Conservation (phyloP, 2,113 vertebrate genomes). For the Porphyrio hochstetteri region DNA sequence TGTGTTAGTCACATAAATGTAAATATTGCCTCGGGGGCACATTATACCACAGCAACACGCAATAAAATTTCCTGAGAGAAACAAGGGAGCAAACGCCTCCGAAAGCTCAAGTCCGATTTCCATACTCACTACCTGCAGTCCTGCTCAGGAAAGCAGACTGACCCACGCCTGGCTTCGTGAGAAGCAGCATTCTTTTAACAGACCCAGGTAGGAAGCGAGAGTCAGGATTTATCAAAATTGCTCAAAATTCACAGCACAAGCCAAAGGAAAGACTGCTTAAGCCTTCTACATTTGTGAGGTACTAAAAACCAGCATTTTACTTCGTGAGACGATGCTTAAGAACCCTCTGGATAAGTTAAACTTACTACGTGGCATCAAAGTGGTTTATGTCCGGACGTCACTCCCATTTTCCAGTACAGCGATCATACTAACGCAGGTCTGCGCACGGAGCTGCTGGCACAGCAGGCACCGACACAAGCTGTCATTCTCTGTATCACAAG, state of each 20-base stretch:
- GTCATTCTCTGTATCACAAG: neutral
- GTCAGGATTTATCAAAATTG: neutral
- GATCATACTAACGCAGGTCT: neutral
- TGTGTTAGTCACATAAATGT: neutral
- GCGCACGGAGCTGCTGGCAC: neutral
- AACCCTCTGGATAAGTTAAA: neutral
- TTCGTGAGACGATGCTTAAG: neutral
- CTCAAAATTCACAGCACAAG: neutral
- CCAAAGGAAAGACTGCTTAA: neutral
- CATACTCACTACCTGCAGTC: neutral
- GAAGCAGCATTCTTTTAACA: neutral
- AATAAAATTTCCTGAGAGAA: neutral
- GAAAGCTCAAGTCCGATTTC: neutral
- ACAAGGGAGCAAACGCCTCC: neutral
- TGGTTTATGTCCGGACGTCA: neutral
- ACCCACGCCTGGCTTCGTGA: neutral
- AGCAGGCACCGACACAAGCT: neutral
- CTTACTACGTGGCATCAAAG: neutral
- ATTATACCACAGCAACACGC: neutral
- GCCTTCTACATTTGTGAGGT: neutral
- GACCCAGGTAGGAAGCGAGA: neutral
- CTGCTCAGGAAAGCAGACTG: neutral
- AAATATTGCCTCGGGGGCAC: conserved; percentile 2
- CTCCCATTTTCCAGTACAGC: neutral
- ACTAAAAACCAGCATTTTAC: neutral